Evolutionary conservation across 2,888 invertebrate species (phyloP).

Genomic region (Zygaena filipendulae): DNA sequence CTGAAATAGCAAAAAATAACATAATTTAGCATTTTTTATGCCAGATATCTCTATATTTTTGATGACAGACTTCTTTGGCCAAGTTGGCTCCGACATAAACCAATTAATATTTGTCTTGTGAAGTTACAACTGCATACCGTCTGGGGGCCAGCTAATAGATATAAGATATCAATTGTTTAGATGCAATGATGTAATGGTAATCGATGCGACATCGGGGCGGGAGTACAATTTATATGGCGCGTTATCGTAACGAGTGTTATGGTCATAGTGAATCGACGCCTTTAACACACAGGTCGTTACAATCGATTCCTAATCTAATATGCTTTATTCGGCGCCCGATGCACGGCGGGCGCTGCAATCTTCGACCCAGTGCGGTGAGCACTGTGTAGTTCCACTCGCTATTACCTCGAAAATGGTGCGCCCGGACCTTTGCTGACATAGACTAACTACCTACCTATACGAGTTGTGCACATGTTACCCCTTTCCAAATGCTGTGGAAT

Average conservation of each 20-base stretch:
- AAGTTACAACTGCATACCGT: too few species aligned
- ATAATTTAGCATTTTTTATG: too few species aligned
- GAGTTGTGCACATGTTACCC: conserved; percentile 27
- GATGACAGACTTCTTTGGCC: too few species aligned
- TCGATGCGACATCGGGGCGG: too few species aligned
- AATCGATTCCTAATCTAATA: conserved; percentile 50
- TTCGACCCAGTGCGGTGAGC: conserved; percentile 29
- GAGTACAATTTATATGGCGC: conserved; percentile 10
- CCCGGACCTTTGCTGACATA: conserved; percentile 31
- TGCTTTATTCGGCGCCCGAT: conserved; percentile 30
- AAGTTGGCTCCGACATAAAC: too few species aligned
- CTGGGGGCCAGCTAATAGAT: too few species aligned
- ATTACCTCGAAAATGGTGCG: conserved; percentile 26
- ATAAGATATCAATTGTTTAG: conserved; percentile 6
- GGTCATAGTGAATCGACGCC: conserved; percentile 10
- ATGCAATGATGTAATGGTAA: conserved; percentile 17
- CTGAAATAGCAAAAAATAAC: too few species aligned
- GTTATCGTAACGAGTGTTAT: conserved; percentile 8
- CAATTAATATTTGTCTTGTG: too few species aligned
- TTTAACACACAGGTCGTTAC: conserved; percentile 36
- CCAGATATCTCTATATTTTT: too few species aligned
- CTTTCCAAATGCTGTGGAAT: too few species aligned
- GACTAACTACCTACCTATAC: conserved; percentile 22
- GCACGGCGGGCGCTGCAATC: conserved; percentile 32
- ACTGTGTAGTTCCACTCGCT: conserved; percentile 24